Base-by-base conservation (phyloP, 2,113 vertebrate genomes). In the Passer montanus region DNA sequence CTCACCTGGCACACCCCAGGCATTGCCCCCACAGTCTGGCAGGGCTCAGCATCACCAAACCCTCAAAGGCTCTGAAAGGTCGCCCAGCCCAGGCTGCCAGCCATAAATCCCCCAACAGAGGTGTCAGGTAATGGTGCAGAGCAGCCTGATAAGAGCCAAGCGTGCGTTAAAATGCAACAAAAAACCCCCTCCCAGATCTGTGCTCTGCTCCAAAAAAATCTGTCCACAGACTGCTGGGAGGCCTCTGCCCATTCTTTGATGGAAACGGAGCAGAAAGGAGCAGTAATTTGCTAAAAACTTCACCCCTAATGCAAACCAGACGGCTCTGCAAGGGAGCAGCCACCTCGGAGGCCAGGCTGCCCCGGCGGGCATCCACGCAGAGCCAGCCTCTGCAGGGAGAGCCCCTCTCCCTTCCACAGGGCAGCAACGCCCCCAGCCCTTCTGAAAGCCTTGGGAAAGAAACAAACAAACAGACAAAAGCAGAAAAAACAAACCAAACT, bases 221-320 rank as follows among this genome's bases (percentile, higher is more conserved):
- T 31, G 60, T 52, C 75, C 88, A 86, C 72, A 66, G 79, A 60
- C 31, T 74, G 72, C 72, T 56, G 60, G 90, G 87, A 67, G 2
- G 78, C 59, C 70, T 80, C 79, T 63, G 68, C 44, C 90, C 90
- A 88, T 95, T 96, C 88, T 95, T 67, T 84, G 90, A 68, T 88
- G 68, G 92, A 93, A 96, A 89, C 53, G 0, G 73, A 97, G 93
- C 93, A 96, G 94, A 96, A 88, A 96, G 43, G 53, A 97, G 93
- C 68, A 77, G 64, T 56, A 96, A 90, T 86, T 88, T 86, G 76
- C 90, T 96, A 75, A 93, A 82, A 94, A 33, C 93, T 84, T 94
- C 73, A 47, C 50, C 64, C 92, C 2, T 84, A 95, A 96, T 49
- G 69, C 60, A 70, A 96, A 96, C 63, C 93, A 96, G 93, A 92